Evolutionary conservation across 2,888 invertebrate genomes (phyloP).

Genomic region (Drosophila flavopinicola): DNA sequence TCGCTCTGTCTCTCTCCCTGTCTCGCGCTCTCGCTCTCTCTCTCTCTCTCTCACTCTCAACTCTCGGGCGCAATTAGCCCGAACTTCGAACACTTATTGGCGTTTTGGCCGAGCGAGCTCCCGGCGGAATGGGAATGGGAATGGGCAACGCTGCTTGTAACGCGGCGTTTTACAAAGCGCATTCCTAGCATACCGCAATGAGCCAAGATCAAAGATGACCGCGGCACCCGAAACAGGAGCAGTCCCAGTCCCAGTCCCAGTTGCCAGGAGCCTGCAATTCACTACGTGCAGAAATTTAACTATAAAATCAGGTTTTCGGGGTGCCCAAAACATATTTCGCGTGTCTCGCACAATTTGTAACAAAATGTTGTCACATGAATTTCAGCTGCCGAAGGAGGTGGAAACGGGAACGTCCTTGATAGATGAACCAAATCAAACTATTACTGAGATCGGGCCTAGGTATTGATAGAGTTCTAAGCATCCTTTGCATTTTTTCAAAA

Average conservation of each 20-base stretch:
- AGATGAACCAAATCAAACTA: background rate
- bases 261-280: conserved; percentile 48
- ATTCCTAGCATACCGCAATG: conserved; percentile 64
- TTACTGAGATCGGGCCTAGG: no score
- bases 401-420: conserved; percentile 40
- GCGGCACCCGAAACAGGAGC: conserved; percentile 71
- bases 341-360: conserved; percentile 55
- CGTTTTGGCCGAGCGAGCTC: conserved; percentile 56
- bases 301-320: conserved; percentile 70
- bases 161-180: conserved; percentile 78
- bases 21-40: conserved; percentile 3
- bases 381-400: conserved; percentile 25
- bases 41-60: conserved; percentile 24
- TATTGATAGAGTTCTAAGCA: background rate
- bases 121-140: conserved; percentile 7
- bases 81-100: conserved; percentile 78
- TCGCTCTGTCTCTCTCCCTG: conserved; percentile 33
- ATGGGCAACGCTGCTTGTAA: conserved; percentile 56
- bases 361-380: conserved; percentile 36
- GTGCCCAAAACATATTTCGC: conserved; percentile 44
- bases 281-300: conserved; percentile 69
- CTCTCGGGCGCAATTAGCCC: conserved; percentile 69
- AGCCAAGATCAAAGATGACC: conserved; percentile 75
- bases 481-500: no score
- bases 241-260: conserved; percentile 15